Evolutionary conservation across 2,113 vertebrate genomes (phyloP).

Genomic region (Lasiurus borealis): DNA sequence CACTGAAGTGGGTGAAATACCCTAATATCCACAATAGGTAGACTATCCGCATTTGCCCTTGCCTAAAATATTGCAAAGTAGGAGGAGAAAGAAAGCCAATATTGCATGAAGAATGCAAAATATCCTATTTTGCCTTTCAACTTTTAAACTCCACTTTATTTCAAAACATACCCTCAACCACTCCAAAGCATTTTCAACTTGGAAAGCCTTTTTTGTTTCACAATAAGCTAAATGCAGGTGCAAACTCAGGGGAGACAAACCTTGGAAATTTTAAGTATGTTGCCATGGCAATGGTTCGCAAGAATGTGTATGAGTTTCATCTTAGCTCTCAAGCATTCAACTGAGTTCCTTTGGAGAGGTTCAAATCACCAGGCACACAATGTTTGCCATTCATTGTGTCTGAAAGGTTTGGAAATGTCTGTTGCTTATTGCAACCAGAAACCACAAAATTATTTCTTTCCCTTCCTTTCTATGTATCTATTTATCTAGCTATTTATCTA

Average conservation of each 20-base stretch:
- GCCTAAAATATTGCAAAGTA: background rate
- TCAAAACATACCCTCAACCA: constrained; percentile 70
- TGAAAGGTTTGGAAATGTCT: constrained; percentile 78
- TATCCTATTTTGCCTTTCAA: constrained; percentile 79
- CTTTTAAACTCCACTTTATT: constrained; percentile 81
- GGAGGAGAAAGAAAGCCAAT: background rate
- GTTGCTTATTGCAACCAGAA: constrained; percentile 67
- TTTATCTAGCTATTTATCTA: background rate
- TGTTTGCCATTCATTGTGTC: constrained; percentile 70
- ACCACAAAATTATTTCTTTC: constrained; percentile 45
- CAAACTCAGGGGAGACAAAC: constrained; percentile 82
- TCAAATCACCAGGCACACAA: constrained; percentile 77
- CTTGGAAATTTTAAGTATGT: constrained; percentile 84
- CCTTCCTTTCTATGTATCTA: background rate
- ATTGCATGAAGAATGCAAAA: constrained; percentile 61
- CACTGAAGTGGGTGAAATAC: too few species aligned
- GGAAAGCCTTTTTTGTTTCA: constrained; percentile 82
- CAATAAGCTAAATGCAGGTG: constrained; percentile 84
- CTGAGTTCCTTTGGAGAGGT: constrained; percentile 72
- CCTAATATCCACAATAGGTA: background rate
- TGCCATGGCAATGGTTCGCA: constrained; percentile 87
- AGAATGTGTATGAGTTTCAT: constrained; percentile 71
- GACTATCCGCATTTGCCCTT: background rate
- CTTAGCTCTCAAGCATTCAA: constrained; percentile 76
- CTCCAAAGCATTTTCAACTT: constrained; percentile 76